These are phyloP conservation scores for Antidorcas marsupialis DNA, from an alignment of 2,113 vertebrate genomes.

Conservation along the genomic window DNA sequence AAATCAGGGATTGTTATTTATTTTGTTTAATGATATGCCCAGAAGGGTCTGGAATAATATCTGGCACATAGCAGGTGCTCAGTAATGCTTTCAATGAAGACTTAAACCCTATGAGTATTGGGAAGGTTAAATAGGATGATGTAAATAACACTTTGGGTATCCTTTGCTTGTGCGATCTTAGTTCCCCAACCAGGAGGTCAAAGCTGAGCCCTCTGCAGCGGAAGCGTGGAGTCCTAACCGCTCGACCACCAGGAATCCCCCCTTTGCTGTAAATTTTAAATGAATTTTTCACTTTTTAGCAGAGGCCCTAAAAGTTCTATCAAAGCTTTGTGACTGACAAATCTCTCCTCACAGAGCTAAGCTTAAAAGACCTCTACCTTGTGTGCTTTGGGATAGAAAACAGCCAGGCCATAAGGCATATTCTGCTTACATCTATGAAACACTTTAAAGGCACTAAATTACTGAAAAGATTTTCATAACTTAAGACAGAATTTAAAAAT, in stretches of 20 bases:
- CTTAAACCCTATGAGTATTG: neutral
- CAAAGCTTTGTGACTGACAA: neutral
- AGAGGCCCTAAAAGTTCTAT: neutral
- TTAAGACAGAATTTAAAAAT: conserved; percentile 27
- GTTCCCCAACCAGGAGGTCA: neutral
- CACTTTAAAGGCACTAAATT: neutral
- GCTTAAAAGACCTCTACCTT: neutral
- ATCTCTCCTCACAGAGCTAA: neutral
- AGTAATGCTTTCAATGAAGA: neutral
- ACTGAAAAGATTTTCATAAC: neutral
- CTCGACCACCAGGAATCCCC: neutral
- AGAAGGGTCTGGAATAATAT: neutral
- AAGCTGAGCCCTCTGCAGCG: neutral
- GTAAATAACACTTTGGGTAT: neutral
- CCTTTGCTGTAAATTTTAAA: neutral
- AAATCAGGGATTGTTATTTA: neutral
- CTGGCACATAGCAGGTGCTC: neutral
- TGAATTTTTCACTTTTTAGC: neutral
- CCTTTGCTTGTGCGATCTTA: neutral
- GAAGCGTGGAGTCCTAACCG: neutral
- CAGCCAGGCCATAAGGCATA: neutral
- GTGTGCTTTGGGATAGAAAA: neutral
- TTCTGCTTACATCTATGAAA: neutral
- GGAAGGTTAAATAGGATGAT: neutral
- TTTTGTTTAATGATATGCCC: neutral